A percentile compares a stretch with the other conserved stretches of the same genome.
Conservation (phyloP, 2,888 invertebrate genomes). For the Nomada hirtipes region DNA sequence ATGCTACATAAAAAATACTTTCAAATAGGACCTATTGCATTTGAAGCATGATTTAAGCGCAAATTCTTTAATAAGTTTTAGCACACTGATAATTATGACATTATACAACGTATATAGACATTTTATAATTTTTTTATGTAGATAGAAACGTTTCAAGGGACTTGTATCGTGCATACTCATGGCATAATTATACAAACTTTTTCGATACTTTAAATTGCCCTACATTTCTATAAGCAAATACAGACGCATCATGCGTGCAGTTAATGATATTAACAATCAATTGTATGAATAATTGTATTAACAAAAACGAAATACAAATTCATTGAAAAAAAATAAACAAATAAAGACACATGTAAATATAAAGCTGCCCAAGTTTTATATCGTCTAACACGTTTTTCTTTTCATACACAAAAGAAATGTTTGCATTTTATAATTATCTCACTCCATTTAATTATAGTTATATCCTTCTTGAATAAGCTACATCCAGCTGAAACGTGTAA, state of each 20-base stretch:
- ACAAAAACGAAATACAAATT: conserved; percentile 17
- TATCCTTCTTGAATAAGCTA: conserved; percentile 49
- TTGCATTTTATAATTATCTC: conserved; percentile 23
- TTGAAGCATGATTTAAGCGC: conserved; percentile 17
- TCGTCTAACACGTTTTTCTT: conserved; percentile 11
- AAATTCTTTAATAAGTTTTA: conserved; percentile 16
- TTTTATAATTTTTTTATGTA: conserved; percentile 23
- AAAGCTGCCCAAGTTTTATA: conserved; percentile 37
- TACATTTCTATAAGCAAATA: conserved; percentile 19
- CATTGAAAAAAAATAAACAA: conserved; percentile 30
- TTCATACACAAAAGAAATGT: conserved; percentile 14
- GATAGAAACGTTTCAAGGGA: conserved; percentile 15
- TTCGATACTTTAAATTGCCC: conserved; percentile 11
- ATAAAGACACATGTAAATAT: conserved; percentile 21
- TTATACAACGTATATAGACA: conserved; percentile 14
- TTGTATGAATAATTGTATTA: conserved; percentile 21
- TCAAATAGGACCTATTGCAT: conserved; percentile 16
- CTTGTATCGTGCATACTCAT: conserved; percentile 11
- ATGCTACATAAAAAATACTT: conserved; percentile 42
- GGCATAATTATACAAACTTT: conserved; percentile 16
- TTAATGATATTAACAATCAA: conserved; percentile 24
- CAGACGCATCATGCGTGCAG: conserved; percentile 17
- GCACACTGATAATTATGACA: conserved; percentile 23
- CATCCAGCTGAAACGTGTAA: conserved; percentile 56
- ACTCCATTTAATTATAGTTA: conserved; percentile 39